Conservation (phyloP, 2,888 invertebrate species). For the Dasypolia templi region DNA sequence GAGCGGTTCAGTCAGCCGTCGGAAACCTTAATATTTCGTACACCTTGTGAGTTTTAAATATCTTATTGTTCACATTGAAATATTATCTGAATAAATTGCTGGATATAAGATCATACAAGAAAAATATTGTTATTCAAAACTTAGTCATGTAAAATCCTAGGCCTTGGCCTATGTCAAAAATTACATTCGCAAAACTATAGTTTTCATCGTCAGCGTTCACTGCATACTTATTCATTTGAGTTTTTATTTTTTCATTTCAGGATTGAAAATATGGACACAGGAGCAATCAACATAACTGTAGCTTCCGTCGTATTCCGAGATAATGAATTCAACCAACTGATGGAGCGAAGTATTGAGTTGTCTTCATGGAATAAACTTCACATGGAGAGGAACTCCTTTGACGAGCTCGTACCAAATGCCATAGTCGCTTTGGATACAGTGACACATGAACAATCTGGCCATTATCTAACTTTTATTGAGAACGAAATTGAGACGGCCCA, state of each 20-base stretch:
- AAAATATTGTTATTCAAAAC: not conserved
- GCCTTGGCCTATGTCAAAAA: not conserved
- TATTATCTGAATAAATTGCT: not conserved
- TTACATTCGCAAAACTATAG: not conserved
- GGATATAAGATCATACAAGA: not conserved
- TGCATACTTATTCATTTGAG: not conserved
- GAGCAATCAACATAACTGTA: conserved; percentile 92
- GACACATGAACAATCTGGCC: conserved; percentile 91
- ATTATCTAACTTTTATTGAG: conserved; percentile 89
- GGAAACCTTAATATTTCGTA: conserved; percentile 92
- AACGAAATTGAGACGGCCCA: conserved; percentile 85
- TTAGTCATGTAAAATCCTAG: not conserved
- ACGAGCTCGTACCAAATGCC: conserved; percentile 89
- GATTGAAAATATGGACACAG: conserved; percentile 90
- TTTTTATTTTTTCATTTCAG: conserved; percentile 84
- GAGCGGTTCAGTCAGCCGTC: conserved; percentile 92
- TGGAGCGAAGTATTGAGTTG: conserved; percentile 91
- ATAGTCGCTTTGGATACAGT: conserved; percentile 86
- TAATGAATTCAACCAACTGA: conserved; percentile 91
- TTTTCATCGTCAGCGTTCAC: too few species aligned
- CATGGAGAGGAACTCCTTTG: conserved; percentile 92
- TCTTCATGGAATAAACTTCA: conserved; percentile 92
- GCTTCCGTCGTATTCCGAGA: conserved; percentile 91
- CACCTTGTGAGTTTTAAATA: conserved; percentile 87
- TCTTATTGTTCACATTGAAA: not conserved